Evolutionary conservation across 2,113 vertebrate species (phyloP), one percentile per base, ranked within the genome.

Genomic region (Eretmochelys imbricata): DNA sequence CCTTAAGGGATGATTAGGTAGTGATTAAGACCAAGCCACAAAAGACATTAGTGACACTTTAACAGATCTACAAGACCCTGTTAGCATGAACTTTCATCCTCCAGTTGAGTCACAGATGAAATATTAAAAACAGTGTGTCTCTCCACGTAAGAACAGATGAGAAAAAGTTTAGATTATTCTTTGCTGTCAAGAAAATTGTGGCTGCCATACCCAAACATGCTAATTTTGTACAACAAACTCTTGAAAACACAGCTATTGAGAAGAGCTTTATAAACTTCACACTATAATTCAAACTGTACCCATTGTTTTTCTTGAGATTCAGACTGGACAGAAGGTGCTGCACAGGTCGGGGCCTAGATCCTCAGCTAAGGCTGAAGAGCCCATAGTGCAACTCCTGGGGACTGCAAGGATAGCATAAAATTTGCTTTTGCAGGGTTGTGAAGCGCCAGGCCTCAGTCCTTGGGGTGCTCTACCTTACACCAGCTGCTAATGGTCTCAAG

Each of bases 381-480:
- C 42, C 42, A 24, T 25, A 69, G 42, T 8, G 38, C 24, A 0
- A 1, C 1, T 42, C 2, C 65, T 46, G 42, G 75, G 38, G 46
- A 76, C 24, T 6, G 8, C 38, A 76, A 53, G 8, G 69, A 55
- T 27, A 87, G 25, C 11, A n/a, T 5, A 80, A 54, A 86, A 48
- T 88, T 89, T 76, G 46, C 80, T 35, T 24, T 2, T 17, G 59
- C 17, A 13, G 14, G 54, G 3, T n/a, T 82, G 20, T 10, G 53
- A 48, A 82, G 9, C 42, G 29, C 17, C 6, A 2, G 27, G n/a
- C 3, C 57, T 29, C 79, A 89, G 84, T 9, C 19, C 29, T 38
- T 55, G 8, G 5, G 54, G 8, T 72, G 2, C 38, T 78, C 35
- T 53, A 69, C 8, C 29, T 90, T 49, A 25, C 14, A 8, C 6